Conservation (phyloP, 2,113 vertebrate species). For the Otis tarda region DNA sequence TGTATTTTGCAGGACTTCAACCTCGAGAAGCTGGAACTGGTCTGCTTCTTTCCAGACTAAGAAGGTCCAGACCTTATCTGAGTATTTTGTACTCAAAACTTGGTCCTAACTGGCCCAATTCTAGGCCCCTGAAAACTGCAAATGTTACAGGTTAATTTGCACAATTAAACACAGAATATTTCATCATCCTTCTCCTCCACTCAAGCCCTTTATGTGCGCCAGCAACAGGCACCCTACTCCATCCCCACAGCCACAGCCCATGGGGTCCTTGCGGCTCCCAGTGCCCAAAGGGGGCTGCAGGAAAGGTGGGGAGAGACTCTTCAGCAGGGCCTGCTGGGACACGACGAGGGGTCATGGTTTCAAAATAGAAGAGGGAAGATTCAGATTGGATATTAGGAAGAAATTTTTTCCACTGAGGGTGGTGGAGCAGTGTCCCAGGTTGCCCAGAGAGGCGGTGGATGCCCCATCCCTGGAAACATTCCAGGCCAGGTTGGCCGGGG, state of each 20-base stretch:
- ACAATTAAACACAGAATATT: not conserved
- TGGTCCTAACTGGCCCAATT: not conserved
- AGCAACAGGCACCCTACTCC: not conserved
- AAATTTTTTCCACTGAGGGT: too few relatives aligned
- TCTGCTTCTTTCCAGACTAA: not conserved
- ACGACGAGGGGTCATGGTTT: too few relatives aligned
- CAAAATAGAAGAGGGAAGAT: too few relatives aligned
- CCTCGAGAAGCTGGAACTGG: not conserved
- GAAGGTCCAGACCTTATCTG: not conserved
- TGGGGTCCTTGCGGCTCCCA: not conserved
- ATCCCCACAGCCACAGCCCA: not conserved
- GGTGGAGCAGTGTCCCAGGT: too few relatives aligned
- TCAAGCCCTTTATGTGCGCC: rapidly evolving
- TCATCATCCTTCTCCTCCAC: not conserved
- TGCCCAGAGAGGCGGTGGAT: too few relatives aligned
- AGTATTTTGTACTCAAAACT: not conserved
- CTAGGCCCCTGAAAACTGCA: not conserved
- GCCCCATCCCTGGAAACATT: too few relatives aligned
- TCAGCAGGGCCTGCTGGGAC: too few relatives aligned
- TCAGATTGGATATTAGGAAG: too few relatives aligned
- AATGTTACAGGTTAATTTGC: not conserved
- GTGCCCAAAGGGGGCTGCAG: too few relatives aligned
- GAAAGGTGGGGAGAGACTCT: too few relatives aligned
- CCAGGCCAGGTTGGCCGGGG: too few relatives aligned
- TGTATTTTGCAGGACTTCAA: not conserved